Evolutionary conservation across 2,797 vertebrate species (phyloP).

Genomic region (Eremophila alpestris): DNA sequence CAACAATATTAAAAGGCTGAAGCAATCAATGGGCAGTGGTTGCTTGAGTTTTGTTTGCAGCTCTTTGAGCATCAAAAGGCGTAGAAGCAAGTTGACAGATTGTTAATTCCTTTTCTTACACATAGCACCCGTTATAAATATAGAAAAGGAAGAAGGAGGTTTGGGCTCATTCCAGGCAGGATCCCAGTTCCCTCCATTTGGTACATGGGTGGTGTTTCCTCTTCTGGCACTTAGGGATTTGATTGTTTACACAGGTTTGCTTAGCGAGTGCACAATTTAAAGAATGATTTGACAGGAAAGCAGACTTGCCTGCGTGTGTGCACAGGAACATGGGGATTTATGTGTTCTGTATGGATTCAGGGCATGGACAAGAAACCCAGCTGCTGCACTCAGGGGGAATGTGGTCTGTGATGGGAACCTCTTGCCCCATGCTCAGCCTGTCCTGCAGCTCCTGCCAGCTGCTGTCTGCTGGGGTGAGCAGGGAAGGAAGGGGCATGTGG

Average conservation of each 20-base stretch:
- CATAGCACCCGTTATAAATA: not conserved
- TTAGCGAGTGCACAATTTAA: constrained; percentile 31
- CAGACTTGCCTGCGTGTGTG: not conserved
- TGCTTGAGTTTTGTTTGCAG: not conserved
- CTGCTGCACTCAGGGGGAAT: not conserved
- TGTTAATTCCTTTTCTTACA: constrained; percentile 17
- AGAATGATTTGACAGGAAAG: constrained; percentile 38
- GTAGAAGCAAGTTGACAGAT: not conserved
- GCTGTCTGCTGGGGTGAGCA: not conserved
- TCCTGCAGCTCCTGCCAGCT: not conserved
- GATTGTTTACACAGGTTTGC: constrained; percentile 55
- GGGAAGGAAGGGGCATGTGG: not conserved
- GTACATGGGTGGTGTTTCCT: constrained; percentile 52
- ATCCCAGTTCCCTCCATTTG: constrained; percentile 40
- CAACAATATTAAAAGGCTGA: not conserved
- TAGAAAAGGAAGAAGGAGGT: constrained; percentile 14
- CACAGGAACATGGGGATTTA: not conserved
- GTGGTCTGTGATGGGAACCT: not conserved
- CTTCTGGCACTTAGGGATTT: constrained; percentile 10
- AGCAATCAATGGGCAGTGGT: not conserved
- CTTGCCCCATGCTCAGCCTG: accelerated
- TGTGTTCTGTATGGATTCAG: accelerated
- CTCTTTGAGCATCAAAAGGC: not conserved
- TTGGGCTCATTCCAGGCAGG: not conserved
- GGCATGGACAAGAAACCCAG: not conserved